Base-by-base conservation (phyloP, 1,140 invertebrate genomes). In the Zaprionus lachaisei region DNA sequence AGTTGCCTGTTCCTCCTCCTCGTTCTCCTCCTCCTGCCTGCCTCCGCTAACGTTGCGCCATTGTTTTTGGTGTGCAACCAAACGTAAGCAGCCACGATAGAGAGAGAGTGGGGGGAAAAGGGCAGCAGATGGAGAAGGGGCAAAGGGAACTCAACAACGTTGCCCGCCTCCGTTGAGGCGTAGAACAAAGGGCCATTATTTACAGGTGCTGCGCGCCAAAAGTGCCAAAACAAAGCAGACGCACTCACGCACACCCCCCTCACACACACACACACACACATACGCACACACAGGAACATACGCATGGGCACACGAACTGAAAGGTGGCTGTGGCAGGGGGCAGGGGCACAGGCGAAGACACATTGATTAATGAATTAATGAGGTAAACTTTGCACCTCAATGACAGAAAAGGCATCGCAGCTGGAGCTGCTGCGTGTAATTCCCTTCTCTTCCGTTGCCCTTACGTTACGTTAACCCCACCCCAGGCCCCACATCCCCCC, bases 341-440 rank as follows among this genome's bases (percentile, higher is more conserved):
- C 41, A 47, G 41, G 41, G 44, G 55, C 34, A 70, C 79, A 76
- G 84, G 74, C 64, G 80, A 81, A 87, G 83, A 89, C 83, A 87
- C 87, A 87, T 91, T 91, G 87, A 91, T 91, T 91, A 91, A 91
- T 91, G 87, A 91, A 91, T 91, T 91, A 91, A 91, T 91, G 87
- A 91, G 87, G 72, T 91, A 83, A 91, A 91, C 87, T 91, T 91
- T 91, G 83, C 87, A 91, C 87, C 87, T 91, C 81, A 91, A 84
- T 91, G 87, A 83, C 84, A 89, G 79, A 86, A 85, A 79, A 80
- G 80, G 79, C 80, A 76, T 56, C 66, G 77, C 74, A 63, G 80
- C 75, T 65, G 71, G 75, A 66, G 71, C 65, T 47, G 63, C 85
- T 84, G 77, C 73, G 69, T 76, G 67, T 90, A 84, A 84, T 90